phyloP scores from a whole-genome alignment of 2,888 invertebrate genomes.

The Baccha elongata region DNA sequence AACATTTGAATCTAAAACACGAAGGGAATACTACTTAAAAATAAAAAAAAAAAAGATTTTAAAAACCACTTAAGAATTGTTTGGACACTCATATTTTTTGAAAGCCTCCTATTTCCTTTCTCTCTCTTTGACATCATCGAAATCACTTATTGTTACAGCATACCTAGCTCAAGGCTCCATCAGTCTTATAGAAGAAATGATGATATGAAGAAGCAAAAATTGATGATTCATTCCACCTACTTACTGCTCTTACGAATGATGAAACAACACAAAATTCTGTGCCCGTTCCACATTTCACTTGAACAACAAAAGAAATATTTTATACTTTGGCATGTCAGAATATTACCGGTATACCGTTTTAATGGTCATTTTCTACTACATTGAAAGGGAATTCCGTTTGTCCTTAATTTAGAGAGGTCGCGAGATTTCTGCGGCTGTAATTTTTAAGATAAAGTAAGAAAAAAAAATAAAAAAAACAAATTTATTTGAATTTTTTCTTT shows the following conservation, averaged over 20 bases:
- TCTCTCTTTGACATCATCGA: background rate
- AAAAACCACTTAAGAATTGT: slow-evolving; percentile 19
- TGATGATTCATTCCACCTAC: slow-evolving; percentile 30
- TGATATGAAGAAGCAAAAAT: slow-evolving; percentile 29
- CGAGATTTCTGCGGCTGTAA: background rate
- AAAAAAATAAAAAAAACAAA: slow-evolving; percentile 20
- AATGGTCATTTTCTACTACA: slow-evolving; percentile 12
- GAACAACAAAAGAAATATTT: slow-evolving; percentile 6
- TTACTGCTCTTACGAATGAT: slow-evolving; percentile 2
- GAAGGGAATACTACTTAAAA: slow-evolving; percentile 1
- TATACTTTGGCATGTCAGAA: background rate
- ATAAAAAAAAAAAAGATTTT: slow-evolving; percentile 9
- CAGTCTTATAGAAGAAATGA: slow-evolving; percentile 5
- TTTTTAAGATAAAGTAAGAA: slow-evolving; percentile 3
- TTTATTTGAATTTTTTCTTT: slow-evolving; percentile 19
- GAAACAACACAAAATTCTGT: slow-evolving; percentile 1
- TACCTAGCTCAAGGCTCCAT: slow-evolving; percentile 23
- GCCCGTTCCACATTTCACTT: slow-evolving; percentile 1
- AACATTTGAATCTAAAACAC: slow-evolving; percentile 33
- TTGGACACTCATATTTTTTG: slow-evolving; percentile 36
- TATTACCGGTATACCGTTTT: slow-evolving; percentile 22
- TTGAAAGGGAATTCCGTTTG: background rate
- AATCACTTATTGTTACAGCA: slow-evolving; percentile 28
- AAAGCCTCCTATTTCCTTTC: slow-evolving; percentile 8
- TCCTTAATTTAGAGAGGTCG: slow-evolving; percentile 4